Percentiles rank a stretch among this genome's conserved stretches.
phyloP scores from a whole-genome alignment of 2,888 invertebrate genomes.

The Pyrgus malvae region DNA sequence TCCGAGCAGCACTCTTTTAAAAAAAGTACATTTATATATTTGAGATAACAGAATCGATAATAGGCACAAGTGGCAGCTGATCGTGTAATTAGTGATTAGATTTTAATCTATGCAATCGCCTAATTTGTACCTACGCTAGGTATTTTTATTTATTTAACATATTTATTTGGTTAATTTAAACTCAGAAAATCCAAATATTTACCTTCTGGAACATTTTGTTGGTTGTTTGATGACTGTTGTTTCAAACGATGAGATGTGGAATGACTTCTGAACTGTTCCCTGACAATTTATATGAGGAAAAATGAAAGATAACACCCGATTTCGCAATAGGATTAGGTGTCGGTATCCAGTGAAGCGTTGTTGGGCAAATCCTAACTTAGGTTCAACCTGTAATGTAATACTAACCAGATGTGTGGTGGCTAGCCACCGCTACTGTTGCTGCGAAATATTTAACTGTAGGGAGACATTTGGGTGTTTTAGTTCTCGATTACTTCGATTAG shows the following conservation, averaged over 20 bases:
- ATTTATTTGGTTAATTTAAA: not conserved
- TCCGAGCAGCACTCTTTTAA: too few relatives aligned
- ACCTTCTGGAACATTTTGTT: slow-evolving; percentile 39
- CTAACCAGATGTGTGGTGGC: slow-evolving; percentile 24
- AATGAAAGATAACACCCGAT: slow-evolving; percentile 67
- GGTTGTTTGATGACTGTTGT: slow-evolving; percentile 33
- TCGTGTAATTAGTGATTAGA: too few relatives aligned
- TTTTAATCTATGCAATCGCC: too few relatives aligned
- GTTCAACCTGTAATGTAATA: slow-evolving; percentile 35
- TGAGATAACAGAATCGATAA: too few relatives aligned
- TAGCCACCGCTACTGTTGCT: slow-evolving; percentile 15
- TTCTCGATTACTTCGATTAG: too few relatives aligned
- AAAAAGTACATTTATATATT: too few relatives aligned
- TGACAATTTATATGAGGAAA: slow-evolving; percentile 67
- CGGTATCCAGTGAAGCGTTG: slow-evolving; percentile 57
- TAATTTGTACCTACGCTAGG: too few relatives aligned
- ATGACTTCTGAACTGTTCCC: slow-evolving; percentile 47
- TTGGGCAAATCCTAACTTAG: slow-evolving; percentile 37
- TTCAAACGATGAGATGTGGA: slow-evolving; percentile 40
- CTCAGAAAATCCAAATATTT: not conserved
- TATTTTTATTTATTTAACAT: not conserved
- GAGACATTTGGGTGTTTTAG: not conserved
- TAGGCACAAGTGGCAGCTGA: too few relatives aligned
- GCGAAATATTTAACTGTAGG: not conserved
- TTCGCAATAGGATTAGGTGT: slow-evolving; percentile 60